Conservation (phyloP, 2,113 vertebrate species). For the Ceyx melanurus region DNA sequence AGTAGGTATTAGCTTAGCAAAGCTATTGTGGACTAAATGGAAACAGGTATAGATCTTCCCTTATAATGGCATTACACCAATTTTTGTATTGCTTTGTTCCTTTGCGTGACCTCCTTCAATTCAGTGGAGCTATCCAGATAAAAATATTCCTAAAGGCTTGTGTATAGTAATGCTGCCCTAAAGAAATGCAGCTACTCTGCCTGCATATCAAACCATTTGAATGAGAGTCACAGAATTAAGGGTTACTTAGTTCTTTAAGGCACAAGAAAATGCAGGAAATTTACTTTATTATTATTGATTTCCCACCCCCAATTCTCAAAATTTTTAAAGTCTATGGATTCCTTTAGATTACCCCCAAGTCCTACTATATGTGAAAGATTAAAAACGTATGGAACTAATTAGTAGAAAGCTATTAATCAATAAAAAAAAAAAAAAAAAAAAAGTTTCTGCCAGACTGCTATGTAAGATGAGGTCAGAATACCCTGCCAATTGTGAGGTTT, state of each 20-base stretch:
- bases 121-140: neutral
- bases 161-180: neutral
- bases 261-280: neutral
- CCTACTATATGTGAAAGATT: neutral
- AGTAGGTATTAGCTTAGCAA: constrained; percentile 26
- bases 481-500: neutral
- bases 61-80: constrained; percentile 21
- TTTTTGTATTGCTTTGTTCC: constrained; percentile 1
- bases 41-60: constrained; percentile 14
- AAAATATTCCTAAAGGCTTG: neutral
- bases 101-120: neutral
- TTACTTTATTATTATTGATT: neutral
- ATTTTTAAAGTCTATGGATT: neutral
- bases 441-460: constrained; percentile 8
- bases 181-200: neutral
- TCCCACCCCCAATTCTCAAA: neutral
- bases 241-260: neutral
- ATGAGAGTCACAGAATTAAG: neutral
- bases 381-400: constrained; percentile 38
- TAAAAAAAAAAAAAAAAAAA: constrained; percentile 43
- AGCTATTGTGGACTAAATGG: constrained; percentile 33
- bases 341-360: neutral
- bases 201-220: constrained; percentile 1
- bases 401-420: constrained; percentile 59
- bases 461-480: constrained; percentile 52